Evolutionary conservation across 2,797 vertebrate species (phyloP), one percentile per base, ranked within the genome.

Genomic region (Telmatherina bonti): DNA sequence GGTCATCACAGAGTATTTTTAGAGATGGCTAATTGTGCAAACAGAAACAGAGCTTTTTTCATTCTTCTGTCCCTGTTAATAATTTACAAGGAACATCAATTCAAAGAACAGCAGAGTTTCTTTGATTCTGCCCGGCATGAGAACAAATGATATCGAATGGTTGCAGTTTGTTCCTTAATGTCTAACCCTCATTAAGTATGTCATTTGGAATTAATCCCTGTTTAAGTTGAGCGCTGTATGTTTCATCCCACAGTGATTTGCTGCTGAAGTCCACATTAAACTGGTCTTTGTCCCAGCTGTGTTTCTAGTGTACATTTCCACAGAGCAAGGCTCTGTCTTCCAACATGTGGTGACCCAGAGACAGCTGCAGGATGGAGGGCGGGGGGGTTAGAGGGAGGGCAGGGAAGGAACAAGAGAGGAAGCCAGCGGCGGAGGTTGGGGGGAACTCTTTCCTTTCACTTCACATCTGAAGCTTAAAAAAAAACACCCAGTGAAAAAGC

Each of bases 301-400:
- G 61, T 75, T 62, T 78, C 64, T 61, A 62, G 30, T 59, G 58
- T 72, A 49, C 35, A 60, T 55, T 36, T 77, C 69, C 72, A 88
- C 82, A 83, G 75, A 88, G 83, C 38, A 55, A 38, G 29, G 36
- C 85, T 90, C 85, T 91, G 86, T 90, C 78, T 76, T 85, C 66
- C 76, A 84, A 87, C 89, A 88, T 87, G 91, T 92, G 90, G 84
- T 77, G 83, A 88, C 79, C 85, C 86, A 84, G 76, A 82, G 76
- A 87, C 91, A 93, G 91, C 91, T 92, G 92, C 89, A 88, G 88
- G 79, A 83, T 73, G 62, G 43, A 9, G 77, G 67, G 55, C 24
- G 51, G 30, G 2, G 43, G 51, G 58, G 51, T 24, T 31, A 76
- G 59, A 7, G 3, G 1, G 11, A 26, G 7, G 71, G 47, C 4